phyloP scores from a whole-genome alignment of 2,888 invertebrate genomes.

The Lithophane ornitopus region DNA sequence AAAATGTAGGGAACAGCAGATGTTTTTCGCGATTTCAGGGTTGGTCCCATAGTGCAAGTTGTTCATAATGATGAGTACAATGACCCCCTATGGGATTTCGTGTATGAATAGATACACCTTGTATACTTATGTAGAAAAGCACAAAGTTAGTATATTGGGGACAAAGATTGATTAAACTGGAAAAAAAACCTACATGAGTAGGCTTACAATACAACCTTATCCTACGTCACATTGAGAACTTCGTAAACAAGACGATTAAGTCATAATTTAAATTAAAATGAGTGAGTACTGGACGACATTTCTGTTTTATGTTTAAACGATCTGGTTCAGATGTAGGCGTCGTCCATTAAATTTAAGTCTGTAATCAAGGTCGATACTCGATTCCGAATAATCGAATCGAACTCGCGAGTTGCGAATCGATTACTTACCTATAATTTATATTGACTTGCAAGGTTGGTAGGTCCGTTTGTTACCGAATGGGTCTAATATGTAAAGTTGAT shows the following conservation, averaged over 20 bases:
- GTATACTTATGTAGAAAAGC: background rate
- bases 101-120: too few species aligned
- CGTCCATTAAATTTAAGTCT: slow-evolving; percentile 52
- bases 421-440: slow-evolving; percentile 48
- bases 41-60: too few species aligned
- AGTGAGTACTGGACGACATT: slow-evolving; percentile 36
- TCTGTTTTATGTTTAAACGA: slow-evolving; percentile 51
- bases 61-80: too few species aligned
- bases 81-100: too few species aligned
- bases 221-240: slow-evolving; percentile 1
- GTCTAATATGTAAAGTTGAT: slow-evolving; percentile 58
- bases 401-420: slow-evolving; percentile 32
- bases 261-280: slow-evolving; percentile 52
- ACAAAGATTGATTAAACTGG: background rate
- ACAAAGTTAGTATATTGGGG: background rate
- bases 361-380: slow-evolving; percentile 63
- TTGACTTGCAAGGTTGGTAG: slow-evolving; percentile 47
- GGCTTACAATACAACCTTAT: background rate
- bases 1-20: too few species aligned
- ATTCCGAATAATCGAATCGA: slow-evolving; percentile 53
- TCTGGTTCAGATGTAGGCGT: slow-evolving; percentile 65
- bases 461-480: slow-evolving; percentile 40
- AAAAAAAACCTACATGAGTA: too few species aligned
- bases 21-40: too few species aligned
- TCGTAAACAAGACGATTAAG: slow-evolving; percentile 52